Evolutionary conservation across 2,888 invertebrate genomes (phyloP), one percentile per base, ranked within the genome.

Genomic region (Chymomyza procnemis): DNA sequence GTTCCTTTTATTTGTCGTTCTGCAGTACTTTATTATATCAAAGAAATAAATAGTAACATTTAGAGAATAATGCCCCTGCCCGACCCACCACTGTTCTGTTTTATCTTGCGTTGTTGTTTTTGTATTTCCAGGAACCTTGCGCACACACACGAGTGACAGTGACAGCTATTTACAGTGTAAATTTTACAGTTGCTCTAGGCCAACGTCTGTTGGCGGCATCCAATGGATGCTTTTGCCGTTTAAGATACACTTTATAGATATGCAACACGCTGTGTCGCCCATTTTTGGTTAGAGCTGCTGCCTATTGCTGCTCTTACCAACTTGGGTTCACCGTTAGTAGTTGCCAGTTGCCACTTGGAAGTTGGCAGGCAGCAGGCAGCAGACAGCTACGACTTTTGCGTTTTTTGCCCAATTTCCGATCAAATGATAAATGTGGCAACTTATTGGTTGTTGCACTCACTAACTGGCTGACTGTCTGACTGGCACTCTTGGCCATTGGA

Each of bases 201-300:
- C 18, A 22, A 55, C 18, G 34, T 50, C 41, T 21, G 14, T n/a
- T n/a, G 54, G 14, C 60, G 34, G 34, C 58, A 26, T n/a, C 50
- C 50, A 18, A 48, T 72, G 46, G 50, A 69, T 79, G 68, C 68
- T 69, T 67, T 67, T 50, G 50, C 50, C 66, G 54, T 64, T 69
- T 59, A 69, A 84, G 79, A 79, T 79, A 76, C 74, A 74, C 65
- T 65, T 77, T 70, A 58, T 62, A 84, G 85, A 84, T 79, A 81
- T 67, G 75, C 66, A 72, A 71, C 81, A 84, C 76, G 79, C 74
- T 69, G 61, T 66, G 50, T 67, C 75, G 59, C 68, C 84, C 82
- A 75, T 78, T 71, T 79, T 79, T 74, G 80, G 80, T 54, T 66
- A 69, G 55, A 41, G 34, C 71, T 68, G 34, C 71, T 68, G 64